phyloP scores from a whole-genome alignment of 2,888 invertebrate genomes.

The Plagiodera versicolora region DNA sequence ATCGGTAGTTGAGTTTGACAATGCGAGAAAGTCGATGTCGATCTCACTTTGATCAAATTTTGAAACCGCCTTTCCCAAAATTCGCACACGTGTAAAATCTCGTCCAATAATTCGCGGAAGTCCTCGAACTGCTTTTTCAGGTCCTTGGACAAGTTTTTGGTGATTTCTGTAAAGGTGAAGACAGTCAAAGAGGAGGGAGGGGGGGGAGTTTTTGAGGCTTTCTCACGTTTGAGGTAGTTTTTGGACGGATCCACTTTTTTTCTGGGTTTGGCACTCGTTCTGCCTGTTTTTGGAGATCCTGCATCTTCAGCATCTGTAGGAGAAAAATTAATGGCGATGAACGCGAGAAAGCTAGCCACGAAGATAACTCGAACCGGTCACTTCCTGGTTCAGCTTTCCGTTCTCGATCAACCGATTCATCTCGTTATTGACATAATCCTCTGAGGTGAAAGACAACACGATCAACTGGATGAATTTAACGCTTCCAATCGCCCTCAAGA shows the following conservation, averaged over 20 bases:
- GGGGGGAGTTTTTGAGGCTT: neutral
- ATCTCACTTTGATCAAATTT: slow-evolving; percentile 32
- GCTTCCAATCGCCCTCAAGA: slow-evolving; percentile 45
- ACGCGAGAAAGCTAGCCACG: no score
- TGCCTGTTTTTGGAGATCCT: slow-evolving; percentile 2
- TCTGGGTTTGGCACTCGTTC: neutral
- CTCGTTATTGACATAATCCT: slow-evolving; percentile 34
- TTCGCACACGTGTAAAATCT: slow-evolving; percentile 40
- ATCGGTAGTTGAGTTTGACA: no score
- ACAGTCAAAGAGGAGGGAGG: no score
- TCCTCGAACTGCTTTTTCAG: slow-evolving; percentile 35
- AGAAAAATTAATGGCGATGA: neutral
- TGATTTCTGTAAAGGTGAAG: slow-evolving; percentile 22
- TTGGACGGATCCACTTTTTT: slow-evolving; percentile 1
- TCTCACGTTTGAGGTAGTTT: slow-evolving; percentile 11
- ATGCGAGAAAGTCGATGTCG: no score
- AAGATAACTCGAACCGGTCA: no score
- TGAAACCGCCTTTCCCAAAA: slow-evolving; percentile 39
- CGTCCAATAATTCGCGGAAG: slow-evolving; percentile 34
- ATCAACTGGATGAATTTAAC: slow-evolving; percentile 45
- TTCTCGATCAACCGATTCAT: no score
- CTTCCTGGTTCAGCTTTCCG: no score
- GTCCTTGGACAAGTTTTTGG: slow-evolving; percentile 18
- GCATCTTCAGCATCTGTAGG: neutral
- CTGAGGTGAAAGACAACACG: slow-evolving; percentile 33